Evolutionary conservation across 2,888 invertebrate species (phyloP).

Genomic region (Leucania comma): DNA sequence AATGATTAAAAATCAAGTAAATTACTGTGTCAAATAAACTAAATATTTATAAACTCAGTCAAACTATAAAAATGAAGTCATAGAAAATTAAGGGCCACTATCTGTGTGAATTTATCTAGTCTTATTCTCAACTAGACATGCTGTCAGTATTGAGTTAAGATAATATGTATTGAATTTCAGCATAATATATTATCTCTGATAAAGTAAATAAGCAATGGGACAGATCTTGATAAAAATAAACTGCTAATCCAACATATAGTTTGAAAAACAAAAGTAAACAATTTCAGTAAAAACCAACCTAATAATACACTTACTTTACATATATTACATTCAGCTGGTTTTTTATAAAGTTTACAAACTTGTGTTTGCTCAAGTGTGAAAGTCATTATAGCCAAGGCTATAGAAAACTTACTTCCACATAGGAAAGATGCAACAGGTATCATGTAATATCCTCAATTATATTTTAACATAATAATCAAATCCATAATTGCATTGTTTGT

Average conservation of each 20-base stretch:
- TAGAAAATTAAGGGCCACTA: not conserved
- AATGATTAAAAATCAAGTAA: too few species aligned
- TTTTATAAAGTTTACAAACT: slow-evolving; percentile 2
- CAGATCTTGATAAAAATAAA: slow-evolving; percentile 5
- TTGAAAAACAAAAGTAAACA: not conserved
- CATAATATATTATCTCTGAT: slow-evolving; percentile 35
- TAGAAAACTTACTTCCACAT: slow-evolving; percentile 57
- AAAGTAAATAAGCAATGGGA: slow-evolving; percentile 21
- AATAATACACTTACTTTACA: not conserved
- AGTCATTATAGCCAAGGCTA: slow-evolving; percentile 55
- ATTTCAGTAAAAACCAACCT: too few species aligned
- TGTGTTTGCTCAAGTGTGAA: slow-evolving; percentile 45
- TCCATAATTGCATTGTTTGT: slow-evolving; percentile 10
- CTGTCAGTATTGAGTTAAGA: slow-evolving; percentile 43
- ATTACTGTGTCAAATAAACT: not conserved
- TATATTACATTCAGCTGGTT: slow-evolving; percentile 10
- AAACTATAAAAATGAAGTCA: too few species aligned
- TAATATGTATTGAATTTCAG: slow-evolving; percentile 40
- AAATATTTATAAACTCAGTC: not conserved
- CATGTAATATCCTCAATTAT: slow-evolving; percentile 53
- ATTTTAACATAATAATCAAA: slow-evolving; percentile 22
- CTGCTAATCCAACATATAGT: not conserved
- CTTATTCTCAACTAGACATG: slow-evolving; percentile 20
- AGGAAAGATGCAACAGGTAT: slow-evolving; percentile 30
- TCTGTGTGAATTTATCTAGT: slow-evolving; percentile 4